These are phyloP conservation scores for Galago senegalensis DNA, from an alignment of 2,797 vertebrate species.

Conservation along the genomic window DNA sequence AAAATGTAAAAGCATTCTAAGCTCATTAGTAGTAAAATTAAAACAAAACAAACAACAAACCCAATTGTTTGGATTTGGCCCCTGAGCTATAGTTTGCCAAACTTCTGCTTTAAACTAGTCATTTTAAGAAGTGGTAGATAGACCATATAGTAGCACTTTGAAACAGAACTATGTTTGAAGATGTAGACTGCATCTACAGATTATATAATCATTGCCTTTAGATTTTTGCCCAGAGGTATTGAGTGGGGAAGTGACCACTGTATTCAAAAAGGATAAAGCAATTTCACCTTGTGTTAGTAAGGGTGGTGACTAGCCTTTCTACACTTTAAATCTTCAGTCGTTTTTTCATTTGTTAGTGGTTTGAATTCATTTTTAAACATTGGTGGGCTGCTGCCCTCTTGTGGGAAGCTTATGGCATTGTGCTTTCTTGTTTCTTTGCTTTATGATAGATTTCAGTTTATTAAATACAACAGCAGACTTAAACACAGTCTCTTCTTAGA, in stretches of 20 bases:
- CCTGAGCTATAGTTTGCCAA: neutral
- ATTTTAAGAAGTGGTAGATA: neutral
- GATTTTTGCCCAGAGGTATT: neutral
- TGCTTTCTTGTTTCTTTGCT: neutral
- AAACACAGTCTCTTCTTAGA: neutral
- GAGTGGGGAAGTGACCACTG: neutral
- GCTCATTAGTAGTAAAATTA: neutral
- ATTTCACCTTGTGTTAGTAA: neutral
- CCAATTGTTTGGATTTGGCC: neutral
- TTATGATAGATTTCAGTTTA: neutral
- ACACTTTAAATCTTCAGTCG: neutral
- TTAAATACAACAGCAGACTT: neutral
- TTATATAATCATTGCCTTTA: neutral
- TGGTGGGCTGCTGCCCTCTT: slow-evolving; percentile 85
- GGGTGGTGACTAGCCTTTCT: neutral
- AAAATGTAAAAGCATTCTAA: slow-evolving; percentile 14
- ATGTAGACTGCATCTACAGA: neutral
- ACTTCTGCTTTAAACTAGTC: neutral
- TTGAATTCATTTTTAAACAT: slow-evolving; percentile 45
- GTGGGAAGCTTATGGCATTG: slow-evolving; percentile 76
- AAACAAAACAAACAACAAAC: neutral
- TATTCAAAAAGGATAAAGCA: neutral
- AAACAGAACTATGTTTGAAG: slow-evolving; percentile 26
- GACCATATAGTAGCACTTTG: neutral
- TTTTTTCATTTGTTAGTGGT: neutral